Percentiles rank a stretch among this genome's conserved stretches.
These are phyloP conservation scores for Heteropelma amictum DNA, from an alignment of 2,888 invertebrate species.

Conservation along the genomic window DNA sequence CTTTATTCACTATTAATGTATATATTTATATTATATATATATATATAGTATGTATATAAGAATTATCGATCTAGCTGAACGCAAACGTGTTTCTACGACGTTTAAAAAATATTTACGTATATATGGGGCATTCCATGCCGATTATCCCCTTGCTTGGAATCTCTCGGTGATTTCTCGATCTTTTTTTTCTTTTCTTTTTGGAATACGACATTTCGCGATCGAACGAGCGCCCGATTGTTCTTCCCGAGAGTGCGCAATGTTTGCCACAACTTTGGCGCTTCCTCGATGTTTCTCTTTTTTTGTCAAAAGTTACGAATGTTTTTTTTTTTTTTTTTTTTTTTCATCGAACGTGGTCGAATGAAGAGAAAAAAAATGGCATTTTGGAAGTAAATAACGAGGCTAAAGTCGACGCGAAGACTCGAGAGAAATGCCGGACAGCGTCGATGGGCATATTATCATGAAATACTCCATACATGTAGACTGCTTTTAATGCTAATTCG, in stretches of 20 bases:
- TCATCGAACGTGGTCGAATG: too few species aligned
- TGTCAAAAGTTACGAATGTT: too few species aligned
- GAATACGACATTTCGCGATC: too few species aligned
- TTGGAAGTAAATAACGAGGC: background rate
- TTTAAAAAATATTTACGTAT: conserved; percentile 14
- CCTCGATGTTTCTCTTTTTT: too few species aligned
- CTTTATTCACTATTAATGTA: background rate
- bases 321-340: too few species aligned
- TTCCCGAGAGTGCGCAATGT: too few species aligned
- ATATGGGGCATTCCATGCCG: background rate
- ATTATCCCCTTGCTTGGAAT: background rate
- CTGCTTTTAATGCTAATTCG: conserved; percentile 35
- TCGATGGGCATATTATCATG: background rate
- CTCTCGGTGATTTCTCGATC: background rate
- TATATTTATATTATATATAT: background rate
- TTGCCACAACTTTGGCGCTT: too few species aligned
- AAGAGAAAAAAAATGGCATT: too few species aligned
- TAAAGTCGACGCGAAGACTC: background rate
- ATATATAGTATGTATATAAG: background rate
- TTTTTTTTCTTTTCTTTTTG: background rate
- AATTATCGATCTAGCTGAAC: conserved; percentile 9
- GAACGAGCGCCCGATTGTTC: too few species aligned
- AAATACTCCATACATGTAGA: background rate
- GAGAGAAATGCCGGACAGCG: background rate
- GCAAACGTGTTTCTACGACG: conserved; percentile 25